These are phyloP conservation scores for Chrysocyon brachyurus DNA, from an alignment of 2,797 vertebrate genomes.

Conservation along the genomic window DNA sequence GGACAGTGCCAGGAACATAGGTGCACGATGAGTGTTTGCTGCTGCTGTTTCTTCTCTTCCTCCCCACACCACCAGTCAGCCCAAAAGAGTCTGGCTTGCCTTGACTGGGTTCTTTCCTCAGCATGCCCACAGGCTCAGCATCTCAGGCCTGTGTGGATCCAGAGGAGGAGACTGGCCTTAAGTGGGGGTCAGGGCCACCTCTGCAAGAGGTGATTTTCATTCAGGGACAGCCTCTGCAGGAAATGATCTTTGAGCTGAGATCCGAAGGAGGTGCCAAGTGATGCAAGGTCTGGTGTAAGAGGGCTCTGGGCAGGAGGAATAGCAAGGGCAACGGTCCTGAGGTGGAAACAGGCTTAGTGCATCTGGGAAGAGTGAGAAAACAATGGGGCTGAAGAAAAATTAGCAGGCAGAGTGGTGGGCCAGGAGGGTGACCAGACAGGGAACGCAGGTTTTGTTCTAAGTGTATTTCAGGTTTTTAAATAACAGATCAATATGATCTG, in stretches of 20 bases:
- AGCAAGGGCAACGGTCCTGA: not conserved
- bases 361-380: not conserved
- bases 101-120: not conserved
- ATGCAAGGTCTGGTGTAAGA: not conserved
- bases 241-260: not conserved
- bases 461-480: not conserved
- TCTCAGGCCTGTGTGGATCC: rapidly evolving
- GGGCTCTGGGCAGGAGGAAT: not conserved
- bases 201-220: not conserved
- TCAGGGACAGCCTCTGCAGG: not conserved
- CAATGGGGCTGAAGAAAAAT: not conserved
- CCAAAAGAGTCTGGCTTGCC: rapidly evolving
- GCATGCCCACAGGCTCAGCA: rapidly evolving
- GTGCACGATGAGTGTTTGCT: rapidly evolving
- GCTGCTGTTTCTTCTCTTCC: not conserved
- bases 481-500: not conserved
- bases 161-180: not conserved
- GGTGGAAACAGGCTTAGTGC: not conserved
- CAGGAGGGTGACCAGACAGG: rapidly evolving
- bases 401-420: rapidly evolving
- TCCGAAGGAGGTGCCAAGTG: not conserved
- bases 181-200: not conserved
- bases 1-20: rapidly evolving
- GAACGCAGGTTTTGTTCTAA: not conserved
- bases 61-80: rapidly evolving